These are phyloP conservation scores for Leptoteleia sp. DNA, from an alignment of 1,140 invertebrate genomes.

Conservation along the genomic window DNA sequence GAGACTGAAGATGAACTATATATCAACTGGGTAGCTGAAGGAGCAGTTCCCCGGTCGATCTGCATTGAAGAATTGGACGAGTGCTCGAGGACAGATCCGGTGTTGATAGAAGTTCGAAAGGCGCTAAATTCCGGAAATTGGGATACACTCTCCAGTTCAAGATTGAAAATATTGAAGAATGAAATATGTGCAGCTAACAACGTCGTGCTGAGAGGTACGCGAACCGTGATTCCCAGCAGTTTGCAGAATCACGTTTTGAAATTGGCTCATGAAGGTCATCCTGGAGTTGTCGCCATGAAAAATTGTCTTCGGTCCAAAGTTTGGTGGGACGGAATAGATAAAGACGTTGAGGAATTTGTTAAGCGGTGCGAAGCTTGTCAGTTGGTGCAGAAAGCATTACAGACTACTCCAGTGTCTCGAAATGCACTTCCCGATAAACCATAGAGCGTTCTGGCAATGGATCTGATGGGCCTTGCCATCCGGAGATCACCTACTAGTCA, in stretches of 20 bases:
- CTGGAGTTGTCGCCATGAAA: conserved; percentile 83
- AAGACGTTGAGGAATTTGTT: conserved; percentile 77
- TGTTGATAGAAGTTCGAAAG: conserved; percentile 18
- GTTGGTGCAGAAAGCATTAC: conserved; percentile 4
- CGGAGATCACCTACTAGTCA: conserved; percentile 8
- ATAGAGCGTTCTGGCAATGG: not conserved
- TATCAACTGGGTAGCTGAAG: conserved; percentile 9
- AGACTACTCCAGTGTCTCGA: not conserved
- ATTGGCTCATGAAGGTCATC: conserved; percentile 79
- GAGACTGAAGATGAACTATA: conserved; percentile 11
- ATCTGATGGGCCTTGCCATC: conserved; percentile 7
- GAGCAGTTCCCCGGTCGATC: too few species aligned
- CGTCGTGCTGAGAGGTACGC: conserved; percentile 44
- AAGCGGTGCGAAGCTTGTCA: conserved; percentile 79
- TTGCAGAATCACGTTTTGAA: conserved; percentile 66
- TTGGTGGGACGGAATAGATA: conserved; percentile 82
- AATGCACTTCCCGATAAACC: not conserved
- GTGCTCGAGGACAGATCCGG: conserved; percentile 10
- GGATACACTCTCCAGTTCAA: conserved; percentile 7
- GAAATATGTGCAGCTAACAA: conserved; percentile 30
- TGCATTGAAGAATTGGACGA: conserved; percentile 43
- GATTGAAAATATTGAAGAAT: conserved; percentile 20
- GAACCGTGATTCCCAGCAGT: conserved; percentile 51
- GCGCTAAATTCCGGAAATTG: conserved; percentile 7
- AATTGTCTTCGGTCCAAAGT: conserved; percentile 79